Evolutionary conservation across 2,888 invertebrate species (phyloP).

Genomic region (Proisotoma minuta): DNA sequence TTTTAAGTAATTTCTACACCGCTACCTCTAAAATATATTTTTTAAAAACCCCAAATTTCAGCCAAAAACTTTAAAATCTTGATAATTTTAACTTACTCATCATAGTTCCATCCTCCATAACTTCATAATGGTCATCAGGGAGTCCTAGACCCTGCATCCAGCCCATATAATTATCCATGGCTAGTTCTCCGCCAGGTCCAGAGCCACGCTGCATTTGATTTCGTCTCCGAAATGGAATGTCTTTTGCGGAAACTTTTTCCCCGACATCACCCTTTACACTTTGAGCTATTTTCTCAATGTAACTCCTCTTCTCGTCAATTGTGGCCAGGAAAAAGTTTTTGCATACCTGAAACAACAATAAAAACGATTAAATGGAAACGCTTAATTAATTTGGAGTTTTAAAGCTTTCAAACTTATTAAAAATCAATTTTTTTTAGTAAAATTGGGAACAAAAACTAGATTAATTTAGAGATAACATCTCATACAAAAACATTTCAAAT

Average conservation of each 20-base stretch:
- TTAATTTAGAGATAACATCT: no score
- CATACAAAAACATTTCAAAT: no score
- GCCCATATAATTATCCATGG: conserved; percentile 14
- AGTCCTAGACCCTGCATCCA: conserved; percentile 34
- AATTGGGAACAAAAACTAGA: no score
- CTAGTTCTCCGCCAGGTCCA: conserved; percentile 14
- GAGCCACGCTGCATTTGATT: conserved; percentile 30
- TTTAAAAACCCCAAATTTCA: no score
- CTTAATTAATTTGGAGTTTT: no score
- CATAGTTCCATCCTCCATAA: neutral
- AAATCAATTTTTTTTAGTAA: no score
- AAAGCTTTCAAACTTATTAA: no score
- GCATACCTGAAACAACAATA: conserved; percentile 39
- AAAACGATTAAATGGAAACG: no score
- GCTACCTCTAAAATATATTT: no score
- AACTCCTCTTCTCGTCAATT: conserved; percentile 38
- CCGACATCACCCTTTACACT: conserved; percentile 32
- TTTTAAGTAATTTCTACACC: no score
- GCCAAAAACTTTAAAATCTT: no score
- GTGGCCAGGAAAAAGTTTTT: conserved; percentile 43
- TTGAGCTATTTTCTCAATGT: conserved; percentile 39
- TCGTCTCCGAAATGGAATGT: conserved; percentile 35
- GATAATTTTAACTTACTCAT: conserved; percentile 17
- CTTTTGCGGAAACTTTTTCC: conserved; percentile 30
- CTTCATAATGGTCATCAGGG: conserved; percentile 14